Evolutionary conservation across 1,140 invertebrate species (phyloP).

Genomic region (Drosophila ercepeae): DNA sequence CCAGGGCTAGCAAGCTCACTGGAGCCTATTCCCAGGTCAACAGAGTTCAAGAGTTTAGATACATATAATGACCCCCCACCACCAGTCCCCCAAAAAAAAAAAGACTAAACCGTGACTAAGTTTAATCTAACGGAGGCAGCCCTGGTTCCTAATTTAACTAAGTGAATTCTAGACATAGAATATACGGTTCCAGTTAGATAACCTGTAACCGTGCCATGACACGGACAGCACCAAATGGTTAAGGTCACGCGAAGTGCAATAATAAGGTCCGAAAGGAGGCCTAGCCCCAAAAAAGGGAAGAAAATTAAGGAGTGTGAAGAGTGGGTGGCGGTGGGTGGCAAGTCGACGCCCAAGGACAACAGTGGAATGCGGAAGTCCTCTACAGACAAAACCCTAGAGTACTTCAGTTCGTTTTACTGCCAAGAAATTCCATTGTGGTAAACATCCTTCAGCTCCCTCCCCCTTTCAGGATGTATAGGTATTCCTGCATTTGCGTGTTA

Average conservation of each 20-base stretch:
- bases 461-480: background rate
- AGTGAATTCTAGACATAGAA: slow-evolving; percentile 36
- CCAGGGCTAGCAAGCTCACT: slow-evolving; percentile 17
- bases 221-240: slow-evolving; percentile 47
- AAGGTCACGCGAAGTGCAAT: slow-evolving; percentile 73
- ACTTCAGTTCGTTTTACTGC: slow-evolving; percentile 1
- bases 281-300: slow-evolving; percentile 15
- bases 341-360: slow-evolving; percentile 55
- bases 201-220: slow-evolving; percentile 33
- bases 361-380: slow-evolving; percentile 58
- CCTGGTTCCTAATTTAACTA: slow-evolving; percentile 67
- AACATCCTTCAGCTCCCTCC: slow-evolving; percentile 6
- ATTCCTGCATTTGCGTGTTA: slow-evolving; percentile 39
- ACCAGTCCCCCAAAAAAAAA: background rate
- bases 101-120: slow-evolving; percentile 3
- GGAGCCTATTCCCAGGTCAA: slow-evolving; percentile 14
- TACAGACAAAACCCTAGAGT: background rate
- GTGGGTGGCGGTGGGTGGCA: background rate
- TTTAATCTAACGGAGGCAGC: slow-evolving; percentile 13
- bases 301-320: background rate
- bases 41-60: slow-evolving; percentile 15
- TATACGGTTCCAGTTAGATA: slow-evolving; percentile 39
- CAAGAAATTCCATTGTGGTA: slow-evolving; percentile 5
- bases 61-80: slow-evolving; percentile 1
- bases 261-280: slow-evolving; percentile 33